Conservation (phyloP, 2,888 invertebrate species). For the Cephalotes varians region DNA sequence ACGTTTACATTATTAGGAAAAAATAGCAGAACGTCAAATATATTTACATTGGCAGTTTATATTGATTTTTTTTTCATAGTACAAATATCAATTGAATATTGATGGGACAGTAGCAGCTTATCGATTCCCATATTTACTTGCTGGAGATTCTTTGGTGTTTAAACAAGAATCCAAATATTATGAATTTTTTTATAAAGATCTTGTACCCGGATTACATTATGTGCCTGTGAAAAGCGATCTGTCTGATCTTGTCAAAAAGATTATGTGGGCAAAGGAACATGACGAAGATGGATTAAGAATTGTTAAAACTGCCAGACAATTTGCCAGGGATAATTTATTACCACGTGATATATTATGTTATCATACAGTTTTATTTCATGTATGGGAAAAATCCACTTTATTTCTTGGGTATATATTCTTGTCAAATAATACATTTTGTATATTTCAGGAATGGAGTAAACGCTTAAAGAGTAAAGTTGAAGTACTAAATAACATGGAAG, state of each 20-base stretch:
- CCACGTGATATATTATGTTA: conserved; percentile 96
- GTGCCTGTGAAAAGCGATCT: conserved; percentile 93
- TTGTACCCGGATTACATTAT: conserved; percentile 93
- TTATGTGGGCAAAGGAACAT: conserved; percentile 92
- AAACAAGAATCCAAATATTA: conserved; percentile 98
- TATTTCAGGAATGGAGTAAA: conserved; percentile 91
- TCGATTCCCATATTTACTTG: conserved; percentile 95
- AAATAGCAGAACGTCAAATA: neutral
- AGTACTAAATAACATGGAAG: conserved; percentile 89
- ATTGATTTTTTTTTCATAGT: conserved; percentile 88
- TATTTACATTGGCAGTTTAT: conserved; percentile 22
- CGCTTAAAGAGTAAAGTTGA: conserved; percentile 87
- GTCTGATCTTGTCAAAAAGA: conserved; percentile 92
- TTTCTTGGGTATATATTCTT: conserved; percentile 41
- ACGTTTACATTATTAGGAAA: neutral
- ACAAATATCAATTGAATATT: conserved; percentile 97
- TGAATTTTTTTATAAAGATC: conserved; percentile 95
- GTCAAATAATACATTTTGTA: conserved; percentile 63
- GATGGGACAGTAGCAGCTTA: conserved; percentile 99
- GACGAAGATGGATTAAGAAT: conserved; percentile 90
- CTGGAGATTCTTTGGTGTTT: conserved; percentile 94
- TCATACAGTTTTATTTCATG: conserved; percentile 88
- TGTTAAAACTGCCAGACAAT: conserved; percentile 89
- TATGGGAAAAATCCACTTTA: conserved; percentile 59
- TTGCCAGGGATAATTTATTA: conserved; percentile 92